These are phyloP conservation scores for Zalophus californianus DNA, from an alignment of 2,797 vertebrate species.

Conservation along the genomic window DNA sequence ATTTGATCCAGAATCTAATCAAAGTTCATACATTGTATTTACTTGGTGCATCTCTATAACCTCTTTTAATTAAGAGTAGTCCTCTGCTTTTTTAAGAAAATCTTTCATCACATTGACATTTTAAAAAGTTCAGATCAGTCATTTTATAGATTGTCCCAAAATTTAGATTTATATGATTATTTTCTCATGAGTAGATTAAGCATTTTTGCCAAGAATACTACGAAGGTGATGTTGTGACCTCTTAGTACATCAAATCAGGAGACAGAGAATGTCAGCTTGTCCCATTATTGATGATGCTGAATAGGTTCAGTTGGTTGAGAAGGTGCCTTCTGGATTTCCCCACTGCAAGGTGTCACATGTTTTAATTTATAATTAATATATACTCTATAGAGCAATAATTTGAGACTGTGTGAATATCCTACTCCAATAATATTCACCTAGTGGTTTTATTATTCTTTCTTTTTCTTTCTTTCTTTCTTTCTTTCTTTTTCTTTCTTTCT, in stretches of 20 bases:
- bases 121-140: neutral
- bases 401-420: neutral
- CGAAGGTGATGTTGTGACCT: neutral
- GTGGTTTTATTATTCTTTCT: neutral
- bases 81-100: neutral
- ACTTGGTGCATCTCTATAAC: neutral
- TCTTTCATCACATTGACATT: neutral
- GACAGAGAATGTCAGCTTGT: neutral
- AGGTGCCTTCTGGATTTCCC: neutral
- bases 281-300: neutral
- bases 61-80: neutral
- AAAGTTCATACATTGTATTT: neutral
- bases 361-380: neutral
- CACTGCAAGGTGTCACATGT: neutral
- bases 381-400: neutral
- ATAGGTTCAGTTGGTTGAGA: neutral
- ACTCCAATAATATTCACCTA: neutral
- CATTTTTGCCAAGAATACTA: neutral
- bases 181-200: conserved; percentile 16
- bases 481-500: too few species aligned
- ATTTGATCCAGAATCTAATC: neutral
- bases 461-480: too few species aligned
- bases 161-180: neutral
- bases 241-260: neutral
- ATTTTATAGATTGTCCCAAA: neutral